phyloP scores from a whole-genome alignment of 2,888 invertebrate genomes.

The Aricia artaxerxes region DNA sequence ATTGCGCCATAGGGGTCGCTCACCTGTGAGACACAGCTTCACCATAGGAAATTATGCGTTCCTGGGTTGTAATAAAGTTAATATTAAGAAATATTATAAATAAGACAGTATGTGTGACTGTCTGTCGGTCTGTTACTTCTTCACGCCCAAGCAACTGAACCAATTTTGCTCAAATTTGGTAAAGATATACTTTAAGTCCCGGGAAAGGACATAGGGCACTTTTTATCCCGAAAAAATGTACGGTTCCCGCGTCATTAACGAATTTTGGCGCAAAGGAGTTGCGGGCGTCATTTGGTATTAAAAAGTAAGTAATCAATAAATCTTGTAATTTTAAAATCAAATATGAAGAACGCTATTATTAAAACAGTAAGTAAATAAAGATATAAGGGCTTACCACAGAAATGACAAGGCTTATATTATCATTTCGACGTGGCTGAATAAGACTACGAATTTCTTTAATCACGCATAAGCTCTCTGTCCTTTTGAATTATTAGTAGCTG shows the following conservation, averaged over 20 bases:
- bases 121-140: too few relatives aligned
- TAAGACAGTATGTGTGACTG: too few relatives aligned
- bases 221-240: too few relatives aligned
- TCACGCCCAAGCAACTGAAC: too few relatives aligned
- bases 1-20: slow-evolving; percentile 17
- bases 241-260: too few relatives aligned
- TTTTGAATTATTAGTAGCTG: not conserved
- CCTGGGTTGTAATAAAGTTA: not conserved
- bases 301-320: too few relatives aligned
- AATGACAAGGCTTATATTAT: not conserved
- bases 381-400: not conserved
- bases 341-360: not conserved
- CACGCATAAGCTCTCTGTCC: not conserved
- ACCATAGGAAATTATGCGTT: slow-evolving; percentile 8
- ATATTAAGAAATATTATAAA: not conserved
- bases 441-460: slow-evolving; percentile 3
- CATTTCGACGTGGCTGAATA: not conserved
- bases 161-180: too few relatives aligned
- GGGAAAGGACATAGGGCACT: too few relatives aligned
- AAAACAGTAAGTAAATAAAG: not conserved
- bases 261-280: too few relatives aligned
- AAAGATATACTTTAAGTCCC: too few relatives aligned
- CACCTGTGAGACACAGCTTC: slow-evolving; percentile 13
- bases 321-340: too few relatives aligned
- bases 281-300: too few relatives aligned